These are phyloP conservation scores for Perodicticus potto DNA, from an alignment of 2,797 vertebrate species.

Conservation along the genomic window DNA sequence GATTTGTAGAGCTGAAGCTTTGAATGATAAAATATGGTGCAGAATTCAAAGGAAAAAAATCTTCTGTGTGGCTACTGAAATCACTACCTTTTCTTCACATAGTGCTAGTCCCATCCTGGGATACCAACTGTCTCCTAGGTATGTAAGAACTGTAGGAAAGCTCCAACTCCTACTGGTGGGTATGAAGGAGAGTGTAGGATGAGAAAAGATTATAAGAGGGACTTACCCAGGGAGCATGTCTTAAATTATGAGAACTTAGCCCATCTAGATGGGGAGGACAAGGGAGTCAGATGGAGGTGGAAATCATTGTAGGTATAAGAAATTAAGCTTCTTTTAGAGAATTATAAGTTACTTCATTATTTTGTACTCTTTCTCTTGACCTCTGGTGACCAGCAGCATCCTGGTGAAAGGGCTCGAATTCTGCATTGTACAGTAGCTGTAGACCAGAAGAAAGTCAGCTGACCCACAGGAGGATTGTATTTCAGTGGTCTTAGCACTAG, in stretches of 20 bases:
- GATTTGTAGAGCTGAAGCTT: background rate
- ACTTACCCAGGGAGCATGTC: background rate
- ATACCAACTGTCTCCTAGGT: background rate
- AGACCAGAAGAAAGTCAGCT: background rate
- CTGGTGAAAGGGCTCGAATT: background rate
- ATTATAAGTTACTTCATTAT: background rate
- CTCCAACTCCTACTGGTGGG: background rate
- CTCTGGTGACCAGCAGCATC: background rate
- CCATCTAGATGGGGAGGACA: background rate
- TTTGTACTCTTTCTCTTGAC: background rate
- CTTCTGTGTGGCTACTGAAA: background rate
- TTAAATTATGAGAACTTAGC: background rate
- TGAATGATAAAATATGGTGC: constrained; percentile 1
- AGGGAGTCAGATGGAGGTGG: background rate
- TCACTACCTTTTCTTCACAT: background rate
- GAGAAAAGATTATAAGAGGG: background rate
- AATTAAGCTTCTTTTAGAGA: background rate
- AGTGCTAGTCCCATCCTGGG: too few relatives aligned
- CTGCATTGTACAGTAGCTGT: background rate
- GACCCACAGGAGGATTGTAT: background rate
- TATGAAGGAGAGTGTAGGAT: background rate
- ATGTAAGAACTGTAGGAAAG: background rate
- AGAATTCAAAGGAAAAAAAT: constrained; percentile 10
- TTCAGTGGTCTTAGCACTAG: background rate
- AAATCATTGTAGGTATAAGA: background rate